phyloP scores from a whole-genome alignment of 2,113 vertebrate genomes.

The Empidonax traillii region DNA sequence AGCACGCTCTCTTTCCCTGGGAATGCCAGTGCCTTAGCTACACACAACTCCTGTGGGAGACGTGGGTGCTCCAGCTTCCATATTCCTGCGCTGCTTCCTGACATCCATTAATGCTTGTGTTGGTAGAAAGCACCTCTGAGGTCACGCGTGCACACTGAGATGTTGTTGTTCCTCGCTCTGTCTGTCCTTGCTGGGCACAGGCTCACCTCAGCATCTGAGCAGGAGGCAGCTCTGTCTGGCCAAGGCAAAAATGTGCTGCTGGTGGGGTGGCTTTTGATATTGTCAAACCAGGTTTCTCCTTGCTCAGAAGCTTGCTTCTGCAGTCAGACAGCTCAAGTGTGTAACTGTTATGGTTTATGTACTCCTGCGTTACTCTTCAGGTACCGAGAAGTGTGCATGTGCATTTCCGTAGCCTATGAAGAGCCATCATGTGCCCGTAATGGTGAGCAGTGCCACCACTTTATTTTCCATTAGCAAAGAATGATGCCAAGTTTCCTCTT shows the following conservation, averaged over 20 bases:
- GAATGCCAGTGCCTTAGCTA: no score
- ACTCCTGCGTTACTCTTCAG: neutral
- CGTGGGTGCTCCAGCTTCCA: neutral
- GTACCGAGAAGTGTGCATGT: neutral
- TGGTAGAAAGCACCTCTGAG: neutral
- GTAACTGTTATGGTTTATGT: neutral
- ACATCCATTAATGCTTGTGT: fast-evolving
- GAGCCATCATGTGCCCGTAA: neutral
- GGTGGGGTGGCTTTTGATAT: neutral
- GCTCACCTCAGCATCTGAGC: fast-evolving
- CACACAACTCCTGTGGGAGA: neutral
- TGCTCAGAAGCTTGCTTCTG: neutral
- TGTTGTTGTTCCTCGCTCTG: fast-evolving
- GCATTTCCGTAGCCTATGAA: neutral
- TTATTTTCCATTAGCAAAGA: neutral
- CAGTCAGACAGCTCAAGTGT: neutral
- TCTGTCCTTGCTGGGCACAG: neutral
- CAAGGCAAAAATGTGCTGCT: neutral
- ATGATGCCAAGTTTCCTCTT: neutral
- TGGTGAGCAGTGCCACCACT: neutral
- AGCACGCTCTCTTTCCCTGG: fast-evolving
- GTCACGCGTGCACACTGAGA: fast-evolving
- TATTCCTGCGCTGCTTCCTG: neutral
- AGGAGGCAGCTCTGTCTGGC: neutral
- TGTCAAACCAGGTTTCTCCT: neutral